These are phyloP conservation scores for Eupithecia insigniata DNA, from an alignment of 2,888 invertebrate genomes.

Conservation along the genomic window DNA sequence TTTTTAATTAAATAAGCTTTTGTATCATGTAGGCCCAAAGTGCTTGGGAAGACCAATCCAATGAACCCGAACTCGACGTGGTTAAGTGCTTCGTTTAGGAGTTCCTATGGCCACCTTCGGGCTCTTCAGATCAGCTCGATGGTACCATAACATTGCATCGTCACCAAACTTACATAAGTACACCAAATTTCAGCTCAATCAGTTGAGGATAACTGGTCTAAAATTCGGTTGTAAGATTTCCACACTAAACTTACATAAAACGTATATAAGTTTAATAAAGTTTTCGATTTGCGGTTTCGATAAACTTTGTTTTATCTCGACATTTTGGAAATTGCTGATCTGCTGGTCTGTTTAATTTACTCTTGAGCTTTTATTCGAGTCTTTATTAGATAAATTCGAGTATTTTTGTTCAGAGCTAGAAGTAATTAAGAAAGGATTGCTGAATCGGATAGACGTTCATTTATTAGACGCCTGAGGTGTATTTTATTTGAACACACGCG, in stretches of 20 bases:
- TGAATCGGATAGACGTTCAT: slow-evolving; percentile 1
- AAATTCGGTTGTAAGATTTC: too few species aligned
- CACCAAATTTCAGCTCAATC: too few species aligned
- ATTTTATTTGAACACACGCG: background rate
- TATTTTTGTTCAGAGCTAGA: slow-evolving; percentile 9
- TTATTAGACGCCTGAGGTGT: background rate
- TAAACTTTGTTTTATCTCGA: slow-evolving; percentile 24
- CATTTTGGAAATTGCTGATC: slow-evolving; percentile 8
- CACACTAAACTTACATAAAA: background rate
- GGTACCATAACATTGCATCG: too few species aligned
- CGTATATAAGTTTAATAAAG: slow-evolving; percentile 44
- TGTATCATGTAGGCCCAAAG: too few species aligned
- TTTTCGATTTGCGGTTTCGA: slow-evolving; percentile 43
- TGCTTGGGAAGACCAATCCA: too few species aligned
- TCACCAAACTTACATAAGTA: too few species aligned
- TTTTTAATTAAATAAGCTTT: too few species aligned
- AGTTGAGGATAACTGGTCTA: too few species aligned
- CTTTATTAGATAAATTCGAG: background rate
- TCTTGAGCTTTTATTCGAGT: slow-evolving; percentile 12
- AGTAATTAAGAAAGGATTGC: slow-evolving; percentile 1
- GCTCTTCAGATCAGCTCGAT: too few species aligned
- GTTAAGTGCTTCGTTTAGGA: too few species aligned
- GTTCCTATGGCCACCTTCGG: too few species aligned
- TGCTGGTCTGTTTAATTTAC: slow-evolving; percentile 14
- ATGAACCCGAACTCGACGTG: too few species aligned